Conservation (phyloP, 1,140 invertebrate species). For the Bombus terrestris region DNA sequence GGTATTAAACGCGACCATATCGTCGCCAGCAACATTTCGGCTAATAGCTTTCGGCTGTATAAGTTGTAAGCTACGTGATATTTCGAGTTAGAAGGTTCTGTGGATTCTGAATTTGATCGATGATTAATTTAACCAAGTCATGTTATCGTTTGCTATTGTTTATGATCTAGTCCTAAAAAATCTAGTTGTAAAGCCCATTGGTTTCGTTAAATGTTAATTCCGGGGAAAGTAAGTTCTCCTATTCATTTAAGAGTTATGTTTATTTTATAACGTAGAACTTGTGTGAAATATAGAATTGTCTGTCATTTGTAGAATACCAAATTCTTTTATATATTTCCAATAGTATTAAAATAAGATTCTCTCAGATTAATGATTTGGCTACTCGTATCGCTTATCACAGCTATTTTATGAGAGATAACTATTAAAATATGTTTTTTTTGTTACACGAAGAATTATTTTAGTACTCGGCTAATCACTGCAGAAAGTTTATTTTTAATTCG, state of each 20-base stretch:
- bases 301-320: background rate
- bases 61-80: slow-evolving; percentile 27
- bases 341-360: no score
- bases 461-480: no score
- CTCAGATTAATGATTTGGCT: no score
- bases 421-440: background rate
- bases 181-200: background rate
- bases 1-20: slow-evolving; percentile 17
- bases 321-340: no score
- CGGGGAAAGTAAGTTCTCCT: no score
- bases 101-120: slow-evolving; percentile 3
- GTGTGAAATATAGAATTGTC: background rate
- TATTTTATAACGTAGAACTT: background rate
- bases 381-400: background rate
- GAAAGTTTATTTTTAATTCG: slow-evolving; percentile 4
- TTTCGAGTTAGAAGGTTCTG: slow-evolving; percentile 31
- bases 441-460: background rate
- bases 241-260: background rate
- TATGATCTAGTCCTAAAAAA: background rate
- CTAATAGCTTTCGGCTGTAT: slow-evolving; percentile 12
- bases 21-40: slow-evolving; percentile 14
- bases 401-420: background rate
- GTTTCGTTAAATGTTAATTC: background rate
- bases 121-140: slow-evolving; percentile 3
- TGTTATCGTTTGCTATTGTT: background rate